Evolutionary conservation across 2,797 vertebrate genomes (phyloP).

Genomic region (Phataginus tetradactyla): DNA sequence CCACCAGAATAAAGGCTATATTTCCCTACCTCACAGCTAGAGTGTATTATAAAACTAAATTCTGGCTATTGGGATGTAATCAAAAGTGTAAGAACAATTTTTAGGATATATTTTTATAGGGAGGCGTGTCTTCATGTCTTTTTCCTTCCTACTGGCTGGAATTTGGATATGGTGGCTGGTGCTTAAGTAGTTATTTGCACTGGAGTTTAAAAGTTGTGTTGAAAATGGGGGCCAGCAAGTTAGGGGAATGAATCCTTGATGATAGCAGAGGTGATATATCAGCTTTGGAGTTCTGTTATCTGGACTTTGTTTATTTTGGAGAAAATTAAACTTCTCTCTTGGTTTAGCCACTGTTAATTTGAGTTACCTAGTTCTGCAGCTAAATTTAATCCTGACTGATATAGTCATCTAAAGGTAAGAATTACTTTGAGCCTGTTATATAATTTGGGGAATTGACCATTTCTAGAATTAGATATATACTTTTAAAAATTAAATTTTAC

Average conservation of each 20-base stretch:
- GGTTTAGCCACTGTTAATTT: slow-evolving; percentile 25
- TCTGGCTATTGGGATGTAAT: slow-evolving; percentile 7
- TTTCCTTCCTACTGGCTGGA: not conserved
- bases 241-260: not conserved
- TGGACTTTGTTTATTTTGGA: not conserved
- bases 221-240: not conserved
- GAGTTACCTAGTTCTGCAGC: not conserved
- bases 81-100: not conserved
- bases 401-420: not conserved
- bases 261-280: not conserved
- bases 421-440: not conserved
- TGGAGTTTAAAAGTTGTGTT: not conserved
- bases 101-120: not conserved
- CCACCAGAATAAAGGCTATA: not conserved
- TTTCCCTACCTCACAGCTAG: not conserved
- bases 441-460: not conserved
- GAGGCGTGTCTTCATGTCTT: not conserved
- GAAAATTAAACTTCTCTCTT: slow-evolving; percentile 36
- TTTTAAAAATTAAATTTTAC: slow-evolving; percentile 37
- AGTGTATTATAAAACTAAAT: slow-evolving; percentile 1
- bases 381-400: slow-evolving; percentile 4
- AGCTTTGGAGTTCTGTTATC: not conserved
- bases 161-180: not conserved
- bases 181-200: not conserved
- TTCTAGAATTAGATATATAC: slow-evolving; percentile 37